Evolutionary conservation across 2,797 vertebrate genomes (phyloP), one percentile per base, ranked within the genome.

Genomic region (Epinephelus malabaricus): DNA sequence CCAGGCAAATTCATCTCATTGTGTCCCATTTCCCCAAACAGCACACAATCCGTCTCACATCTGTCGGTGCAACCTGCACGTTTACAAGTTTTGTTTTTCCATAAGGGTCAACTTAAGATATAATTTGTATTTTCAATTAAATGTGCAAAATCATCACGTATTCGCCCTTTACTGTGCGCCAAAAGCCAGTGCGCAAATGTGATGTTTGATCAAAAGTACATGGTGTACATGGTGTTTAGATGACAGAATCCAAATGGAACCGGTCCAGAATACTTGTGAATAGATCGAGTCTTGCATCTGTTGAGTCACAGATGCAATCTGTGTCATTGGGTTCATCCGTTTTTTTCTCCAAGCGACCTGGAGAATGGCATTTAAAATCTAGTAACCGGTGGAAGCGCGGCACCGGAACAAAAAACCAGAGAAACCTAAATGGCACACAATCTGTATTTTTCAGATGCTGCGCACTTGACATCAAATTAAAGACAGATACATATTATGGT

Each of bases 281-380:
- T 2, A 40, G 25, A 86, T 59, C 25, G 19, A 71, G 23, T 46
- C 21, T 25, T 34, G 46, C 77, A 84, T 79, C 66, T 78, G 68
- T 75, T 84, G 75, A 82, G 56, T 83, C 79, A 80, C 38, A 18
- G 43, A 27, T 81, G 46, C 21, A 71, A 66, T 66, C 54, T 49
- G 84, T 90, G 82, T 73, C 71, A 82, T 0, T 21, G 66, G 45
- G 78, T 79, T 77, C 40, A 46, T 74, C 25, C 3, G 47, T 38
- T 30, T 71, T 54, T 34, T 76, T 46, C 14, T 8, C 66, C 34
- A 15, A 62, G 47, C 45, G 5, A 76, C 40, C 40, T 15, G 43
- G 6, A 61, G 47, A 66, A 75, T 73, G 59, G 38, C 17, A 34
- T 14, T 23, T 46, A n/a, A 51, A 66, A 69, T 50, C 6, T 23